phyloP scores from a whole-genome alignment of 1,140 invertebrate genomes.

The Diorhabda elongata region DNA sequence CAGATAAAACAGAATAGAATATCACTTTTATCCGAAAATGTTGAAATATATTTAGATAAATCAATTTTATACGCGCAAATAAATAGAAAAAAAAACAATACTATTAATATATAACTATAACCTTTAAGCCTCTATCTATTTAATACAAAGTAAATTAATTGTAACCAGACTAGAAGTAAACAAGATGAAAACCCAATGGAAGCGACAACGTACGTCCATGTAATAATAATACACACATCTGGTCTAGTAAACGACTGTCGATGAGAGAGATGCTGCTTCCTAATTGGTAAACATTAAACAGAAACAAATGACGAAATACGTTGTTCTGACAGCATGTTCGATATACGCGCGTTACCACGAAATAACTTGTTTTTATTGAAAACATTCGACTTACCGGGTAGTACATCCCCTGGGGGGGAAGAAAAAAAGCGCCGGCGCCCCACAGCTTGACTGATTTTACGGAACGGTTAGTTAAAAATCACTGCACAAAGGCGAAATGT shows the following conservation, averaged over 20 bases:
- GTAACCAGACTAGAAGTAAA: neutral
- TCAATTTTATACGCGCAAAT: no score
- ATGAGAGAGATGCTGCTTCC: constrained; percentile 14
- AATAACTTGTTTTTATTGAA: constrained; percentile 6
- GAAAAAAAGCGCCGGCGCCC: constrained; percentile 87
- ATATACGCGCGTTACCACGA: neutral
- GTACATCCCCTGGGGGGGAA: constrained; percentile 89
- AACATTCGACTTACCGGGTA: constrained; percentile 73
- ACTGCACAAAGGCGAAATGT: constrained; percentile 35
- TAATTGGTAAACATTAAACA: constrained; percentile 10
- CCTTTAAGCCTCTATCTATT: no score
- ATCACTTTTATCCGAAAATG: no score
- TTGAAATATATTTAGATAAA: no score
- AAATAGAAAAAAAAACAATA: no score
- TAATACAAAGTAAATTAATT: no score
- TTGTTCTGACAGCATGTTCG: constrained; percentile 13
- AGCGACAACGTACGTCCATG: constrained; percentile 7
- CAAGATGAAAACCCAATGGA: neutral
- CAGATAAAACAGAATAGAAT: no score
- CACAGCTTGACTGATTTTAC: constrained; percentile 86
- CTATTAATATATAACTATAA: no score
- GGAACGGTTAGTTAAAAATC: constrained; percentile 38
- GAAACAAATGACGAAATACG: constrained; percentile 12
- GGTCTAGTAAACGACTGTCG: neutral
- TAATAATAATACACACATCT: constrained; percentile 10